phyloP scores from a whole-genome alignment of 2,888 invertebrate genomes.

The Dendrolimus pini region DNA sequence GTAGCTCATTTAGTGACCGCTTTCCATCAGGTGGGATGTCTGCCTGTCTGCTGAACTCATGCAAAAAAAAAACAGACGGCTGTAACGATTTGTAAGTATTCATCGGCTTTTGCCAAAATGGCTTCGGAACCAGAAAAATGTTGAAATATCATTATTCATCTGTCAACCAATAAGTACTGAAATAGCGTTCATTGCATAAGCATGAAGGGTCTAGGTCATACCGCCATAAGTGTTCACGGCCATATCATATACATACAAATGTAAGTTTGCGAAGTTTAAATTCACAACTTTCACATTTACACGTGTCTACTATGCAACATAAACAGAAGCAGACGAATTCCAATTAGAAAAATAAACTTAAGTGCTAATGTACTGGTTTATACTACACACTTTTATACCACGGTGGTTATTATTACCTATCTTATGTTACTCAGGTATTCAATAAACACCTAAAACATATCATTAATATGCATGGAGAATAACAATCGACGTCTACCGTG shows the following conservation, averaged over 20 bases:
- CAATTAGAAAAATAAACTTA: not conserved
- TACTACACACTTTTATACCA: not conserved
- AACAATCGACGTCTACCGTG: conserved; percentile 18
- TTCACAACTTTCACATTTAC: no score
- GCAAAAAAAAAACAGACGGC: no score
- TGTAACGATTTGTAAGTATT: no score
- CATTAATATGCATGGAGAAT: conserved; percentile 26
- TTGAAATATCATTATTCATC: not conserved
- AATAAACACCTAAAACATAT: conserved; percentile 17
- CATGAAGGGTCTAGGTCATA: not conserved
- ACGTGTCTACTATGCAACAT: no score
- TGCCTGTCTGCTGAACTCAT: no score
- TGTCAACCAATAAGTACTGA: not conserved
- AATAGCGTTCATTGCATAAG: not conserved
- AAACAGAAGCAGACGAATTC: no score
- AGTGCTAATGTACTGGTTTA: not conserved
- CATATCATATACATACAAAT: no score
- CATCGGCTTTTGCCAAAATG: no score
- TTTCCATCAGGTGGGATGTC: no score
- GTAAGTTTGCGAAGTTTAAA: no score
- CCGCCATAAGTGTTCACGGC: not conserved
- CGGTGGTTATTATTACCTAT: not conserved
- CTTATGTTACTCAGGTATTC: conserved; percentile 4
- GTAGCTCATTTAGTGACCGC: no score
- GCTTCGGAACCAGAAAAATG: not conserved